These are phyloP conservation scores for Zosterops borbonicus DNA, from an alignment of 2,113 vertebrate species.

Conservation along the genomic window DNA sequence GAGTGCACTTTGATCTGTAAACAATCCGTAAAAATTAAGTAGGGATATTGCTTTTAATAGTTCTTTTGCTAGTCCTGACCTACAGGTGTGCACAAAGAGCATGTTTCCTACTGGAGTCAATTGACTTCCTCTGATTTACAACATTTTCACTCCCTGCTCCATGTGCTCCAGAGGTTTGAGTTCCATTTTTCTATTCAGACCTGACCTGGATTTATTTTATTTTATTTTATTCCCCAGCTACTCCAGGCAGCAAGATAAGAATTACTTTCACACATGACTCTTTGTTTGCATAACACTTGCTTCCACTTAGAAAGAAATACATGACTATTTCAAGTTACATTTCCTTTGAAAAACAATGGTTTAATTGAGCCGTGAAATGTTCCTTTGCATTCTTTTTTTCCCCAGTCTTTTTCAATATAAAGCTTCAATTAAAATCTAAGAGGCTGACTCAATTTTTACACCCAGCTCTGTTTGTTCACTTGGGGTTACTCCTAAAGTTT, in stretches of 20 bases:
- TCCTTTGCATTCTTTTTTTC: not conserved
- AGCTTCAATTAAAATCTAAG: not conserved
- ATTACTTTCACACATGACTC: slow-evolving; percentile 34
- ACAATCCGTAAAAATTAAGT: slow-evolving; percentile 45
- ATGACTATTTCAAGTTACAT: slow-evolving; percentile 38
- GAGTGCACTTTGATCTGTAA: slow-evolving; percentile 46
- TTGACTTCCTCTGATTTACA: slow-evolving; percentile 40
- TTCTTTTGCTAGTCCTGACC: slow-evolving; percentile 17
- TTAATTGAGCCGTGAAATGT: not conserved
- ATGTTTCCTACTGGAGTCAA: slow-evolving; percentile 14
- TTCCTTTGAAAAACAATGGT: slow-evolving; percentile 55
- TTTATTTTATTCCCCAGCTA: not conserved
- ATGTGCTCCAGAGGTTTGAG: not conserved
- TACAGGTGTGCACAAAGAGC: slow-evolving; percentile 8
- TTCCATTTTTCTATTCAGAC: not conserved
- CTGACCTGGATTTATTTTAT: slow-evolving; percentile 21
- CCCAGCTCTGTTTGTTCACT: not conserved
- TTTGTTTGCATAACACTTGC: slow-evolving; percentile 44
- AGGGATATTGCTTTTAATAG: slow-evolving; percentile 19
- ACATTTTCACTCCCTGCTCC: not conserved
- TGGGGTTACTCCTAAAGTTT: not conserved
- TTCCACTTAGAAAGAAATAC: slow-evolving; percentile 55
- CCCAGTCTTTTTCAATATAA: not conserved
- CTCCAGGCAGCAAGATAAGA: slow-evolving; percentile 29
- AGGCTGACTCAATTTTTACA: not conserved